Conservation (phyloP, 2,797 vertebrate genomes). For the Masticophis lateralis region DNA sequence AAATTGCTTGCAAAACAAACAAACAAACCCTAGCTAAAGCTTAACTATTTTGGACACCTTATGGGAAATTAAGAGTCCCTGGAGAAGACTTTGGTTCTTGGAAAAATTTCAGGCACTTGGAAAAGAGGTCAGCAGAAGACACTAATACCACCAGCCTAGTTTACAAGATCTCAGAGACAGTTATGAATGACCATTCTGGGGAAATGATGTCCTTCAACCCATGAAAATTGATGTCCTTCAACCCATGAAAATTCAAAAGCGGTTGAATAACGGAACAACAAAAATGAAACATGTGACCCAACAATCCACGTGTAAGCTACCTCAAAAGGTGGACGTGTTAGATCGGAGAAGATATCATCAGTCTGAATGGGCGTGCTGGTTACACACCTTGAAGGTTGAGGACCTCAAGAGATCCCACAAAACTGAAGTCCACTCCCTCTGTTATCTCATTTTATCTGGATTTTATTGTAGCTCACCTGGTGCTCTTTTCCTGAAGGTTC, state of each 20-base stretch:
- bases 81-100: not conserved
- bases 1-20: not conserved
- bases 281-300: not conserved
- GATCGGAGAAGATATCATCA: not conserved
- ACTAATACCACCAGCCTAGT: not conserved
- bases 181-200: not conserved
- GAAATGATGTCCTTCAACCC: not conserved
- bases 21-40: not conserved
- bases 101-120: not conserved
- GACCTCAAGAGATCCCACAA: not conserved
- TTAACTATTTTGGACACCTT: not conserved
- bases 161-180: not conserved
- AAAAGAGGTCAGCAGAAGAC: not conserved
- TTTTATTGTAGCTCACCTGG: slow-evolving; percentile 24
- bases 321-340: not conserved
- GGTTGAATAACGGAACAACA: not conserved
- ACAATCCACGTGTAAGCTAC: not conserved
- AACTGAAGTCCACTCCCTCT: not conserved
- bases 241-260: not conserved
- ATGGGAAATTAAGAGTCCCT: not conserved
- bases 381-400: not conserved
- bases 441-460: slow-evolving; percentile 54
- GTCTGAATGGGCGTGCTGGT: not conserved
- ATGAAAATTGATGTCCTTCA: not conserved
- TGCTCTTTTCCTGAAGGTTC: not conserved